These are phyloP conservation scores for Zaprionus lachaisei DNA, from an alignment of 1,140 invertebrate species.

Conservation along the genomic window DNA sequence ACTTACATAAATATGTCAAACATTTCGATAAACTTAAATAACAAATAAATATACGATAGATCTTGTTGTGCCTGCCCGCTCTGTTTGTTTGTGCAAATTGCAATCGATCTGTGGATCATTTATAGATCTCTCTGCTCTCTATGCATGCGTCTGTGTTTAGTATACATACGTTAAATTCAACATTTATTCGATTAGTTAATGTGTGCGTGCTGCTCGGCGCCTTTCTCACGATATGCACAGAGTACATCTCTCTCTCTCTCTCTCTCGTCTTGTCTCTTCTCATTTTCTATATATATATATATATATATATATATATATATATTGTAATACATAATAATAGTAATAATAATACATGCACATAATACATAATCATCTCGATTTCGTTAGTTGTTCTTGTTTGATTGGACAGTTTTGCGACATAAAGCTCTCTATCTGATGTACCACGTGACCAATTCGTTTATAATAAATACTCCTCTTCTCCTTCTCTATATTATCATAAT, in stretches of 20 bases:
- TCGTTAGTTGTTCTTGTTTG: constrained; percentile 11
- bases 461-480: background rate
- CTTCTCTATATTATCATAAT: background rate
- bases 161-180: constrained; percentile 74
- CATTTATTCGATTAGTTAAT: constrained; percentile 80
- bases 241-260: background rate
- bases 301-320: constrained; percentile 10
- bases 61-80: constrained; percentile 14
- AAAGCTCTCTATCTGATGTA: constrained; percentile 40
- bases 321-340: constrained; percentile 29
- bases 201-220: constrained; percentile 46
- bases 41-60: constrained; percentile 63
- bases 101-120: constrained; percentile 1
- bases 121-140: constrained; percentile 31
- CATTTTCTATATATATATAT: background rate
- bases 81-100: background rate
- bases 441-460: constrained; percentile 22
- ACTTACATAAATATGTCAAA: constrained; percentile 69
- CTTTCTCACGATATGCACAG: background rate
- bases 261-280: background rate
- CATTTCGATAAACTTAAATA: constrained; percentile 60
- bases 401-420: constrained; percentile 48
- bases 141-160: constrained; percentile 43
- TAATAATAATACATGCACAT: constrained; percentile 64
- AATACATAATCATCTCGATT: constrained; percentile 54